Evolutionary conservation across 2,113 vertebrate genomes (phyloP).

Genomic region (Sinocyclocheilus maitianheensis): DNA sequence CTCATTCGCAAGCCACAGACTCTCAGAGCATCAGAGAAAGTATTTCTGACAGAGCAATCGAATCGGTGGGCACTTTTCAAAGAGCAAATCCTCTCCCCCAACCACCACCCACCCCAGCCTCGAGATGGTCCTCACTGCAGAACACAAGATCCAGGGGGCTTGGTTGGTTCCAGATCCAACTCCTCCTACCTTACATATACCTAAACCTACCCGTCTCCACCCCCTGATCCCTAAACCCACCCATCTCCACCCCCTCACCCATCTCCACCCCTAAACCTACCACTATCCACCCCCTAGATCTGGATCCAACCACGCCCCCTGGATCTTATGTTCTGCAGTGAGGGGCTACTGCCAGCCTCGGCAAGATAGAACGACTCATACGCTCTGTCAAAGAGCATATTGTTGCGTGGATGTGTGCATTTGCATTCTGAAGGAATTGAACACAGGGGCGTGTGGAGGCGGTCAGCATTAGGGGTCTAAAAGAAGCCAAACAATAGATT

Average conservation of each 20-base stretch:
- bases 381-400: slow-evolving; percentile 31
- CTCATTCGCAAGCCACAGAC: slow-evolving; percentile 19
- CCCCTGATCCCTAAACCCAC: too few relatives aligned
- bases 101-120: background rate
- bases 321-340: too few relatives aligned
- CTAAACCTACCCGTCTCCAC: too few relatives aligned
- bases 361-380: slow-evolving; percentile 6
- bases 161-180: too few relatives aligned
- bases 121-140: too few relatives aligned
- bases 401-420: slow-evolving; percentile 9
- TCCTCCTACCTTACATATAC: too few relatives aligned
- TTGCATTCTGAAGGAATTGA: background rate
- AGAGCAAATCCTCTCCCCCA: slow-evolving; percentile 25
- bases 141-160: too few relatives aligned
- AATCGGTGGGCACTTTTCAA: slow-evolving; percentile 47
- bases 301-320: too few relatives aligned
- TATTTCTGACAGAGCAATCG: slow-evolving; percentile 54
- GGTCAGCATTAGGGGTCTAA: slow-evolving; percentile 32
- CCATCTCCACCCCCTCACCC: too few relatives aligned
- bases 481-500: slow-evolving; percentile 27
- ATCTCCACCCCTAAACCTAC: too few relatives aligned
- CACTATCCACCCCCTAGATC: too few relatives aligned
- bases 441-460: slow-evolving; percentile 33
- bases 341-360: too few relatives aligned
- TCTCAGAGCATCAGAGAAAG: slow-evolving; percentile 40